These are phyloP conservation scores for Dicerorhinus sumatrensis DNA, from an alignment of 2,113 vertebrate species.

Conservation along the genomic window DNA sequence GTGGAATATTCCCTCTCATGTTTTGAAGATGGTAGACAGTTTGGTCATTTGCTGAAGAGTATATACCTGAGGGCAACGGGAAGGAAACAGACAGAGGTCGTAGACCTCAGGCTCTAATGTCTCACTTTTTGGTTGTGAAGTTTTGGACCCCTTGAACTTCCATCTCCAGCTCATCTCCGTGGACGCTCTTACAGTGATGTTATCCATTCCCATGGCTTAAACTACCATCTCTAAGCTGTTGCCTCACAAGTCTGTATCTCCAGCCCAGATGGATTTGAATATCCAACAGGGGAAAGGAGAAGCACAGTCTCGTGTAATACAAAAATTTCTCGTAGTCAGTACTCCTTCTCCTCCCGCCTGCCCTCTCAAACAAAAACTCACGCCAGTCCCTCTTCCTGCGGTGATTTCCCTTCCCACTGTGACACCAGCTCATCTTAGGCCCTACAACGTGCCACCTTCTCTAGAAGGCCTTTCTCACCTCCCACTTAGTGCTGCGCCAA, in stretches of 20 bases:
- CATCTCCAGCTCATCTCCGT: accelerated
- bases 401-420: accelerated
- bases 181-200: not conserved
- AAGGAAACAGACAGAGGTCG: not conserved
- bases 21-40: not conserved
- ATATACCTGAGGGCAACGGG: not conserved
- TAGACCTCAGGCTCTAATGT: not conserved
- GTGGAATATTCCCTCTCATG: not conserved
- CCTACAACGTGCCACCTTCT: not conserved
- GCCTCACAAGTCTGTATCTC: not conserved
- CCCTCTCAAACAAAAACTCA: not conserved
- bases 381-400: not conserved
- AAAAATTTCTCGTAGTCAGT: not conserved
- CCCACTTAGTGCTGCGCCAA: not conserved
- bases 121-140: not conserved
- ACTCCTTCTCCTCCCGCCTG: too few relatives aligned
- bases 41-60: not conserved
- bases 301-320: not conserved
- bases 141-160: not conserved
- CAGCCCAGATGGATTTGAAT: not conserved
- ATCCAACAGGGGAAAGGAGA: not conserved
- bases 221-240: not conserved
- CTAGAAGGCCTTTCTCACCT: not conserved
- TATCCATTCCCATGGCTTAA: not conserved
- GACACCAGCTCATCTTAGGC: not conserved